These are phyloP conservation scores for Plagiodera versicolora DNA, from an alignment of 2,888 invertebrate species.

Conservation along the genomic window DNA sequence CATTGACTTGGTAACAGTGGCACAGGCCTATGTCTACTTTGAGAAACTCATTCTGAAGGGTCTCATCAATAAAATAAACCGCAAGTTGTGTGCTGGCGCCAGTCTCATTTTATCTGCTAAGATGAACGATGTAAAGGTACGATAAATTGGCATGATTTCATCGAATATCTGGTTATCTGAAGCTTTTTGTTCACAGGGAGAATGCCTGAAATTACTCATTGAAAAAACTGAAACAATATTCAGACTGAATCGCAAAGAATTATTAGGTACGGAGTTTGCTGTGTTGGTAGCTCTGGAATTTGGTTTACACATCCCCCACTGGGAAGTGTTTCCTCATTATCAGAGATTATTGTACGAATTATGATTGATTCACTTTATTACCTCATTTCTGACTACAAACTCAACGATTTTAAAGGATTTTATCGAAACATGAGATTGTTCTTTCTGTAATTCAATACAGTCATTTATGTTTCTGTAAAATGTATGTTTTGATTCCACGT, in stretches of 20 bases:
- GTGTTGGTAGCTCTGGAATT: constrained; percentile 94
- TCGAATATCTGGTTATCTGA: too few relatives aligned
- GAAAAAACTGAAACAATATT: constrained; percentile 93
- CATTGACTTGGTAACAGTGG: constrained; percentile 86
- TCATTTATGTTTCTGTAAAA: too few relatives aligned
- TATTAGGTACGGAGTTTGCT: constrained; percentile 90
- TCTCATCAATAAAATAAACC: constrained; percentile 91
- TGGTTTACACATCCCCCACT: constrained; percentile 86
- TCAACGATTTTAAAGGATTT: too few relatives aligned
- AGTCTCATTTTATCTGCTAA: constrained; percentile 93
- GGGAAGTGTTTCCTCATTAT: constrained; percentile 93
- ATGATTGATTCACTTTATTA: constrained; percentile 61
- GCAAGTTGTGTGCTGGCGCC: constrained; percentile 94
- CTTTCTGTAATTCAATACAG: too few relatives aligned
- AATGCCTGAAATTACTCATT: constrained; percentile 79
- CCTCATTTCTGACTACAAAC: too few relatives aligned
- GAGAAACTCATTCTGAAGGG: constrained; percentile 92
- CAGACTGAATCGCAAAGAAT: constrained; percentile 85
- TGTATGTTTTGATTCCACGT: too few relatives aligned
- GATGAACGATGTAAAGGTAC: constrained; percentile 86
- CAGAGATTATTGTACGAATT: constrained; percentile 91
- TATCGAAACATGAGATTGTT: too few relatives aligned
- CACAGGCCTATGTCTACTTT: constrained; percentile 97
- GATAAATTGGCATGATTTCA: background rate
- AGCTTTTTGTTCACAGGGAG: constrained; percentile 58